phyloP scores from a whole-genome alignment of 2,888 invertebrate genomes.

The Liopterus haemorrhoidalis region DNA sequence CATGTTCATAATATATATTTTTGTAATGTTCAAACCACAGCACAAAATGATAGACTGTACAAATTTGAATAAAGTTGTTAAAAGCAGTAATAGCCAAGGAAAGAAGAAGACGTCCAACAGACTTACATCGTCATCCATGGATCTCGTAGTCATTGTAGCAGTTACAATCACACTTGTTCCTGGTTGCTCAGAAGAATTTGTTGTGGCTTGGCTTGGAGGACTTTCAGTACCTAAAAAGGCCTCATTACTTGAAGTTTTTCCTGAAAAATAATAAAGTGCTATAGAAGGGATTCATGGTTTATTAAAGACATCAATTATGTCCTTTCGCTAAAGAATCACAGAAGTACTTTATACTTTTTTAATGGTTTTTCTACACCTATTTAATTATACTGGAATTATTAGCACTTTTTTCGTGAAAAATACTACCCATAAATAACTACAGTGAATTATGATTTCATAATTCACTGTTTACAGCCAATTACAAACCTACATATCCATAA shows the following conservation, averaged over 20 bases:
- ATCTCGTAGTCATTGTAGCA: conserved; percentile 44
- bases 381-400: too few relatives aligned
- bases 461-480: too few relatives aligned
- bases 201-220: conserved; percentile 56
- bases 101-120: neutral
- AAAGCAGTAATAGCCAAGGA: neutral
- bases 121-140: conserved; percentile 54
- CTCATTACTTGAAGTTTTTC: conserved; percentile 41
- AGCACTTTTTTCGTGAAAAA: too few relatives aligned
- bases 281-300: too few relatives aligned
- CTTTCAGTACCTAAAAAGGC: conserved; percentile 49
- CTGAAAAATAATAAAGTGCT: too few relatives aligned
- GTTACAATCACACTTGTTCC: conserved; percentile 43
- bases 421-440: too few relatives aligned
- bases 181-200: conserved; percentile 50
- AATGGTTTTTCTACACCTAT: too few relatives aligned
- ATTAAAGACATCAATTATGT: too few relatives aligned
- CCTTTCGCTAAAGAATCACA: too few relatives aligned
- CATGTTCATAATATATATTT: neutral
- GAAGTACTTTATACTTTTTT: too few relatives aligned
- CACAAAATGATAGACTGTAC: neutral
- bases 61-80: conserved; percentile 7
- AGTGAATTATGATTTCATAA: too few relatives aligned
- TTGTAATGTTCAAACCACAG: neutral
- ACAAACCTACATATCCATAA: too few relatives aligned